A percentile compares a stretch with the other conserved stretches of the same genome.
Conservation (phyloP, 2,113 vertebrate species). For the Sorex fumeus region DNA sequence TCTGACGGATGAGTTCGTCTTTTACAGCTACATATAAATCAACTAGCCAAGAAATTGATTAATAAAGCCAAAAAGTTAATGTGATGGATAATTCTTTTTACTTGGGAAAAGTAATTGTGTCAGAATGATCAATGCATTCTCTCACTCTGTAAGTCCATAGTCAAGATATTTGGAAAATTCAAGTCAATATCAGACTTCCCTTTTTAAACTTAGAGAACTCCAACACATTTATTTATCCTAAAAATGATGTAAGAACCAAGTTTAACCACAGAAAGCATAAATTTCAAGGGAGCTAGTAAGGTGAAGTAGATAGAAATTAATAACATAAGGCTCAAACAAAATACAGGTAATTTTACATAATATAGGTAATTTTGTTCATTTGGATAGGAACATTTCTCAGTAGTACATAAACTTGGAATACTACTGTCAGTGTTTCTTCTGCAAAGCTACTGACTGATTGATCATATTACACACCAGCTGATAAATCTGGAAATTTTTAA, state of each 20-base stretch:
- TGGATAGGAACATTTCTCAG: not conserved
- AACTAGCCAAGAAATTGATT: not conserved
- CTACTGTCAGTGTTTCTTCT: not conserved
- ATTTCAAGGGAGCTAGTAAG: not conserved
- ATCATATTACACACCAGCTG: not conserved
- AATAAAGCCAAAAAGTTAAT: not conserved
- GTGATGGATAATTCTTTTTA: not conserved
- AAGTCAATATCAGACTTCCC: not conserved
- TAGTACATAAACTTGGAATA: not conserved
- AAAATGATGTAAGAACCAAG: not conserved
- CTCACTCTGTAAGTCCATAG: not conserved
- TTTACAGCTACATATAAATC: not conserved
- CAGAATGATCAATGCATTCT: not conserved
- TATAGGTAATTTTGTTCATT: not conserved
- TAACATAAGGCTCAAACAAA: not conserved
- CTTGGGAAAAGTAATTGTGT: not conserved
- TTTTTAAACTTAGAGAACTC: not conserved
- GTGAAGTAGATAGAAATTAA: not conserved
- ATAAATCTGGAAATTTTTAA: not conserved
- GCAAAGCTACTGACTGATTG: not conserved
- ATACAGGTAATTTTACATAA: not conserved
- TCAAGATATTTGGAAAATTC: slow-evolving; percentile 3
- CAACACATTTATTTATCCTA: not conserved
- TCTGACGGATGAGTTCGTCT: not conserved
- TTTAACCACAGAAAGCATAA: not conserved